Conservation (phyloP, 2,113 vertebrate genomes). For the Pollimyrus isidori region DNA sequence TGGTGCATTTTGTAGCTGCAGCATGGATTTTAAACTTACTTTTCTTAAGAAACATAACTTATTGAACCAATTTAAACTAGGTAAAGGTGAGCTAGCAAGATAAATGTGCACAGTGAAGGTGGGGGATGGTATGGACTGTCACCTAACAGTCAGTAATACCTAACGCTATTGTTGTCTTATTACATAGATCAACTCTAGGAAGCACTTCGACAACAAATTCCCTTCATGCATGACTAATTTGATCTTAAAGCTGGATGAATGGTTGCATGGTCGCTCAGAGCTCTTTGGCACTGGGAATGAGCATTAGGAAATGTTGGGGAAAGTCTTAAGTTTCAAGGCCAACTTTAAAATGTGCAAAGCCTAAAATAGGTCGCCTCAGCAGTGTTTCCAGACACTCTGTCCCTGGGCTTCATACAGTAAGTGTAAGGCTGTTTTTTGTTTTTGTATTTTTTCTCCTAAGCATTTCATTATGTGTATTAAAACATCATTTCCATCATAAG, state of each 20-base stretch:
- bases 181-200: not conserved
- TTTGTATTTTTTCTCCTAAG: not conserved
- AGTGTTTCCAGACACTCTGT: not conserved
- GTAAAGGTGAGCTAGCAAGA: not conserved
- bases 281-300: not conserved
- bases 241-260: not conserved
- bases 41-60: not conserved
- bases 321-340: not conserved
- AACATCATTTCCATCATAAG: too few relatives aligned
- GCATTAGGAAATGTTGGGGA: not conserved
- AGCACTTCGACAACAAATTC: constrained; percentile 5
- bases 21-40: not conserved
- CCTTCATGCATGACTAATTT: not conserved
- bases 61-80: not conserved
- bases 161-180: not conserved
- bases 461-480: not conserved
- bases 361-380: not conserved
- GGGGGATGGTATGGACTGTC: not conserved
- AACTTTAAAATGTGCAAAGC: not conserved
- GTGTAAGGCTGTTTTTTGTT: not conserved
- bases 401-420: not conserved
- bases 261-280: not conserved
- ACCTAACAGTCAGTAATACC: not conserved
- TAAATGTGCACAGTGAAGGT: not conserved
- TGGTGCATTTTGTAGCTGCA: not conserved